Evolutionary conservation across 2,797 vertebrate species (phyloP).

Genomic region (Myripristis jacobus): DNA sequence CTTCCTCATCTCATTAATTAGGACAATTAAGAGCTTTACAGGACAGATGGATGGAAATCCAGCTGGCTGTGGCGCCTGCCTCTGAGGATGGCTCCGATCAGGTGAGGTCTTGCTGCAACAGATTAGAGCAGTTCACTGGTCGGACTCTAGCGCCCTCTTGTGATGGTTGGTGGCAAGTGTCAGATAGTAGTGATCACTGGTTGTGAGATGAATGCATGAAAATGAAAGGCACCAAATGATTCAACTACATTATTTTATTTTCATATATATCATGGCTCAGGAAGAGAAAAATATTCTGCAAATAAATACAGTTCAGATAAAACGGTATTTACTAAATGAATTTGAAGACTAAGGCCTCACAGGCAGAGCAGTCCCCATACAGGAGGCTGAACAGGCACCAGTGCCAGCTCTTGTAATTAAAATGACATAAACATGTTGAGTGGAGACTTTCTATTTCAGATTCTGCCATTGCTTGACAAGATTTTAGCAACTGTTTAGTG

Average conservation of each 20-base stretch:
- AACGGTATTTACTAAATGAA: too few species aligned
- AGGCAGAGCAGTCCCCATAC: too few species aligned
- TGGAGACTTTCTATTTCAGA: too few species aligned
- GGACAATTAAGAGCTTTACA: constrained; percentile 81
- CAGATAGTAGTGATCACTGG: not conserved
- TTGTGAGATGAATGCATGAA: not conserved
- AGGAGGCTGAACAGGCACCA: too few species aligned
- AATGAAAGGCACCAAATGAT: not conserved
- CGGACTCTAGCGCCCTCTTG: constrained; percentile 64
- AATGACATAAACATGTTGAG: too few species aligned
- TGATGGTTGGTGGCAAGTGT: constrained; percentile 25
- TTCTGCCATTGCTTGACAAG: too few species aligned
- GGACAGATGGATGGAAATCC: constrained; percentile 83
- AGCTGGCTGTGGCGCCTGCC: constrained; percentile 68
- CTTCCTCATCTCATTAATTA: constrained; percentile 78
- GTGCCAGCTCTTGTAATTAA: too few species aligned
- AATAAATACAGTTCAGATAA: too few species aligned
- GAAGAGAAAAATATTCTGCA: too few species aligned
- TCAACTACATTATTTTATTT: not conserved
- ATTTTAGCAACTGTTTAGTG: too few species aligned
- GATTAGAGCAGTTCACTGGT: constrained; percentile 1
- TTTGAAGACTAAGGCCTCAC: too few species aligned
- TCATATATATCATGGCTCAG: too few species aligned
- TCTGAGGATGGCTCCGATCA: constrained; percentile 56
- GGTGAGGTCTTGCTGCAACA: constrained; percentile 8